Base-by-base conservation (phyloP, 2,797 vertebrate species). In the Chaenodraco wilsoni region DNA sequence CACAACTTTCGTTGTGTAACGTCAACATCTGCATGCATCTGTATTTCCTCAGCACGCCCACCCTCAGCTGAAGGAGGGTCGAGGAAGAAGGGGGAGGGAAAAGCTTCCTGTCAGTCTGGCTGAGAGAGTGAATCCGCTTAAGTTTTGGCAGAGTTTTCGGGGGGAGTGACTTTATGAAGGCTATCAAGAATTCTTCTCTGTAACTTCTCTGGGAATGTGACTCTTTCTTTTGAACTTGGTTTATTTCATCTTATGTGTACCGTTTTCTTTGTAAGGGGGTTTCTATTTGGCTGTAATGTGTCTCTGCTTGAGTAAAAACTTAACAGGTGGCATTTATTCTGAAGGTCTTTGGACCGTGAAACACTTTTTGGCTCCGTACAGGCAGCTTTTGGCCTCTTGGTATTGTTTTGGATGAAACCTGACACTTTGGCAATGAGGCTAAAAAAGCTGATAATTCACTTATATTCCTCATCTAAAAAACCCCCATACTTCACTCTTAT, bases 101-200 rank as follows among this genome's bases (percentile, higher is more conserved):
- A 61, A 48, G 76, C 82, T 93, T 93, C 91, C 91, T 92, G 89
- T 76, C 65, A 70, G 64, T 76, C 0, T 37, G 65, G 17, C 59
- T 82, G 62, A 74, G 76, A 75, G 68, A 83, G 43, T 56, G 66
- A 79, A 72, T 73, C 16, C 41, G 62, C 72, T 74, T 41, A 63
- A 65, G 61, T 49, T 73, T 48, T 86, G 84, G 82, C 69, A 63
- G 60, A 45, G 23, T 62, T 17, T 17, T 13, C 13, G 16, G 9
- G 17, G 4, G 41, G 21, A 2, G 9, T 3, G 45, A 2, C 11
- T 52, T 31, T 51, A 4, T 48, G 2, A 17, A 6, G 37, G 54
- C 31, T 3, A 19, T 72, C 21, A 49, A 55, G 11, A 48, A 27
- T 56, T 63, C 37, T 67, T 49, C 9, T 8, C 31, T 75, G 27